Evolutionary conservation across 2,797 vertebrate species (phyloP), one percentile per base, ranked within the genome.

Genomic region (Acanthurus tractus): DNA sequence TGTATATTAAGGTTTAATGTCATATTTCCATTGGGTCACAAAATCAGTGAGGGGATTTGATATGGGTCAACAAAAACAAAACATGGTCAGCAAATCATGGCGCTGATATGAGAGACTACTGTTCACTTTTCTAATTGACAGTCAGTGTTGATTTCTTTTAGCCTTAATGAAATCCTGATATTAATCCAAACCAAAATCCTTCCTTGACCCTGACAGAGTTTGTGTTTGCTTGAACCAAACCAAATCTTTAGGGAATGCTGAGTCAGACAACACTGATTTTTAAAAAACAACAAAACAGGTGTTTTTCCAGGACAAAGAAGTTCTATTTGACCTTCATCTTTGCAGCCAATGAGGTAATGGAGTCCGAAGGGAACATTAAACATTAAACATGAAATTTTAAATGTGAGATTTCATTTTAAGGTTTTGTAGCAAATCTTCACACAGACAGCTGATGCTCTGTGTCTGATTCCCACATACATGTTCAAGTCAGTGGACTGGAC

Each of bases 391-490:
- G 23, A 63, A 63, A 34, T 34, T 34, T 34, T 34, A 34, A 34
- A 34, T 34, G 29, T 34, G 29, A 34, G 29, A 34, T 34, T 7
- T 6, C 29, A 34, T 34, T 34, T 34, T 34, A 53, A 42, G 38
- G n/a, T 65, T 80, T 75, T 42, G 59, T 52, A 45, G n/a, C 12
- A 18, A 58, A 49, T 20, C 66, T 72, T 70, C 45, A 1, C 20
- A 45, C 48, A 83, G 66, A 40, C 23, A 22, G 46, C 63, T 73
- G 59, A 73, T 78, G 50, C 69, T 70, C 57, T 64, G 64, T 53
- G 46, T 78, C 74, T 73, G 52, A 74, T 67, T 55, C 42, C n/a
- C 54, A 71, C 49, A 34, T 40, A 2, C 52, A 78, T 44, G 72
- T 78, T 76, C 69, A 74, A 76, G 45, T 81, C 22, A 52, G 48